phyloP scores from a whole-genome alignment of 2,113 vertebrate species.

The Heliornis fulica region DNA sequence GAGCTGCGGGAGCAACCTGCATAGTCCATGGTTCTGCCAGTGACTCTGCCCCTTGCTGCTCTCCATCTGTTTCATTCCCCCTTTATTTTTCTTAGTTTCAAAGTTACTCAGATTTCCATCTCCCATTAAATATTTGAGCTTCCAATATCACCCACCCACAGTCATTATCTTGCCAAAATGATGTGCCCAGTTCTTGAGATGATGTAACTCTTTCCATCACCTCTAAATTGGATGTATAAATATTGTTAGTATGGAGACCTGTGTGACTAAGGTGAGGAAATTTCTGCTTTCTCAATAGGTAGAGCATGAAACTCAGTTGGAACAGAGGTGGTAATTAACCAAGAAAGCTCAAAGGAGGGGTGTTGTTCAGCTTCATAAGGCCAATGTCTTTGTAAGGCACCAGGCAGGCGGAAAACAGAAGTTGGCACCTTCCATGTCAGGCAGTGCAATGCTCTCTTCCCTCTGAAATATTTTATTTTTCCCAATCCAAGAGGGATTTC shows the following conservation, averaged over 20 bases:
- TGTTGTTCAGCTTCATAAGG: not conserved
- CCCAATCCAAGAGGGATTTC: not conserved
- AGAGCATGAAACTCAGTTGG: not conserved
- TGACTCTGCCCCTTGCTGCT: not conserved
- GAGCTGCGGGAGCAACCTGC: not conserved
- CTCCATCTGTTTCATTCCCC: not conserved
- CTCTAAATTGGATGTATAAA: not conserved
- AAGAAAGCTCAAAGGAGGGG: not conserved
- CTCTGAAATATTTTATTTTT: not conserved
- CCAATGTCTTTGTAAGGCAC: not conserved
- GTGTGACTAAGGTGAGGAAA: not conserved
- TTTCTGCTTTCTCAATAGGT: slow-evolving; percentile 37
- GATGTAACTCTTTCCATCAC: slow-evolving; percentile 8
- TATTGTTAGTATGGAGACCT: not conserved
- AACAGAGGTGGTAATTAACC: slow-evolving; percentile 8
- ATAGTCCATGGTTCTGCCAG: not conserved
- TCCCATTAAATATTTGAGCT: not conserved
- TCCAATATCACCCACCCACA: not conserved
- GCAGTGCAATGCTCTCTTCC: not conserved
- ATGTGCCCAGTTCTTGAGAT: not conserved
- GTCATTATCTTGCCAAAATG: not conserved
- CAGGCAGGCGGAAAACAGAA: not conserved
- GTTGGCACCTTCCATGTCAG: not conserved
- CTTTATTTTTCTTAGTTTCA: not conserved
- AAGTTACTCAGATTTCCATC: not conserved